phyloP scores from a whole-genome alignment of 2,797 vertebrate genomes.

The Megalops cyprinoides region DNA sequence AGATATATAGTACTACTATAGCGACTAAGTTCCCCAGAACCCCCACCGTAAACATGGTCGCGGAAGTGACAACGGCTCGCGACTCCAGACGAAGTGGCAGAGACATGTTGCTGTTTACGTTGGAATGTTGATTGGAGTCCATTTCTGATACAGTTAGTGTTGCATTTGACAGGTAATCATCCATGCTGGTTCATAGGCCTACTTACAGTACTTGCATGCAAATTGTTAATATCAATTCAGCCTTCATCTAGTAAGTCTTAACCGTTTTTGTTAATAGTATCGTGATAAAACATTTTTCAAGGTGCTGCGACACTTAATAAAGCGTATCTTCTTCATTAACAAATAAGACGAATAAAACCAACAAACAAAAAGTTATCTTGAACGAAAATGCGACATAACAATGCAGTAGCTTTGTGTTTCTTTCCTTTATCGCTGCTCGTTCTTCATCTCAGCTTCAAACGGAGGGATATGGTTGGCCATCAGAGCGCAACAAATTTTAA shows the following conservation, averaged over 20 bases:
- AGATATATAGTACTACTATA: slow-evolving; percentile 76
- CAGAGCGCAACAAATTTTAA: not conserved
- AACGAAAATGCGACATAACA: not conserved
- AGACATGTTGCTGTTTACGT: slow-evolving; percentile 52
- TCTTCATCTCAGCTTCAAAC: not conserved
- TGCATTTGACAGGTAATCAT: slow-evolving; percentile 56
- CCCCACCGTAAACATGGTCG: slow-evolving; percentile 78
- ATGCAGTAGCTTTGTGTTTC: not conserved
- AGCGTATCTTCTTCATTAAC: not conserved
- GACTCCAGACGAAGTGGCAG: slow-evolving; percentile 65
- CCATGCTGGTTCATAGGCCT: slow-evolving; percentile 48
- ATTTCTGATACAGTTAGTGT: slow-evolving; percentile 61
- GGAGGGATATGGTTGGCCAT: not conserved
- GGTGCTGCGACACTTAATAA: no score
- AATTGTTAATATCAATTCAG: no score
- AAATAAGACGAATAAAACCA: not conserved
- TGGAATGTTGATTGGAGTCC: slow-evolving; percentile 39
- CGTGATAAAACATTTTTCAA: no score
- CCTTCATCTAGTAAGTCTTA: no score
- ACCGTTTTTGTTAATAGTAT: no score
- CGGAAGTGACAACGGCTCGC: slow-evolving; percentile 72
- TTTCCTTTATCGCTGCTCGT: not conserved
- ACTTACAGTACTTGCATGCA: not conserved
- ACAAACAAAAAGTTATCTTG: not conserved
- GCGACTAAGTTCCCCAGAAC: slow-evolving; percentile 79